Evolutionary conservation across 2,797 vertebrate species (phyloP).

Genomic region (Falco berigora): DNA sequence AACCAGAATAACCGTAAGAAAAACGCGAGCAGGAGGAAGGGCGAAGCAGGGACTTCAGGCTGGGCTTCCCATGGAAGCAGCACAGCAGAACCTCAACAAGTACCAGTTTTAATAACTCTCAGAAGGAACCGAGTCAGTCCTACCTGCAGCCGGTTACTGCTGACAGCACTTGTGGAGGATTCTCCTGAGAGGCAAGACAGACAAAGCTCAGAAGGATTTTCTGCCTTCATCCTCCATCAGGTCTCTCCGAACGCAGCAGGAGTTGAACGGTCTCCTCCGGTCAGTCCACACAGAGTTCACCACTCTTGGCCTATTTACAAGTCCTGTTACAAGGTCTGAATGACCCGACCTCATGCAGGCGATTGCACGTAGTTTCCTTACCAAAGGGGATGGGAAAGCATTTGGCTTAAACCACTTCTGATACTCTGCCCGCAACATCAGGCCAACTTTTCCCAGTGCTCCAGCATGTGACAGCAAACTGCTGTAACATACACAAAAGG

Average conservation of each 20-base stretch:
- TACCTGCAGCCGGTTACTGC: constrained; percentile 46
- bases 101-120: neutral
- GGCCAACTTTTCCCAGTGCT: constrained; percentile 13
- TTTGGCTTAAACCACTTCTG: constrained; percentile 1
- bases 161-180: neutral
- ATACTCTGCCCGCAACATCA: neutral
- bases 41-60: neutral
- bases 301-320: neutral
- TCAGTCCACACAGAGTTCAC: neutral
- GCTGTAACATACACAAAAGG: constrained; percentile 11
- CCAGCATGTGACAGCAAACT: constrained; percentile 43
- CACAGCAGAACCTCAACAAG: neutral
- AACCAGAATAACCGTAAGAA: neutral
- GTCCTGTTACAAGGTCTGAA: neutral
- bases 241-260: neutral
- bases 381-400: neutral
- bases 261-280: neutral
- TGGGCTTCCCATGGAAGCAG: neutral
- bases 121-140: neutral
- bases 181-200: neutral
- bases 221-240: neutral
- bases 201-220: neutral
- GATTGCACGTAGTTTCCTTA: neutral
- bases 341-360: neutral
- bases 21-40: neutral